phyloP scores from a whole-genome alignment of 1,140 invertebrate genomes.

The Helicoverpa zea region DNA sequence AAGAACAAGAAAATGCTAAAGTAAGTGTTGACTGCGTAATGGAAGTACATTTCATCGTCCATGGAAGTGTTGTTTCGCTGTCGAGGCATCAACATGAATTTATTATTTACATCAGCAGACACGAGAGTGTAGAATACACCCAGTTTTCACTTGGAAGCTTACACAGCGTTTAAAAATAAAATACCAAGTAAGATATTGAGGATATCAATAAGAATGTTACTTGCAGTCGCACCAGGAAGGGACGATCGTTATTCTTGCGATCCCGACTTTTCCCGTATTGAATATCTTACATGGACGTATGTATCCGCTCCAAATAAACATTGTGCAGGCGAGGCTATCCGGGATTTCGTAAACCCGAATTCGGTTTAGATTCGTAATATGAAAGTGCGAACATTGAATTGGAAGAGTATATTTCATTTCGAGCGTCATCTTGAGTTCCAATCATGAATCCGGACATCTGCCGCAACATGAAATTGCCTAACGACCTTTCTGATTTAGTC shows the following conservation, averaged over 20 bases:
- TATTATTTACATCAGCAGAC: conserved; percentile 2
- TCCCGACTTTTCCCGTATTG: conserved; percentile 53
- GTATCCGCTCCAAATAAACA: conserved; percentile 52
- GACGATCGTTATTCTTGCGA: conserved; percentile 50
- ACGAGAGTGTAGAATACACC: not conserved
- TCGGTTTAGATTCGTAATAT: conserved; percentile 6
- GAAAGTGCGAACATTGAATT: conserved; percentile 30
- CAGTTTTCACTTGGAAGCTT: not conserved
- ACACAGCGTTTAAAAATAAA: conserved; percentile 11
- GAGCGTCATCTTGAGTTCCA: not conserved
- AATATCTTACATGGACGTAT: conserved; percentile 58
- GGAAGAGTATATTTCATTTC: conserved; percentile 14
- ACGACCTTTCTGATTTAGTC: not conserved
- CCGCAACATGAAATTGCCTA: conserved; percentile 9
- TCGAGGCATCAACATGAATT: conserved; percentile 6
- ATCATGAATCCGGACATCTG: conserved; percentile 5
- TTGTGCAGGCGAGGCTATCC: conserved; percentile 15
- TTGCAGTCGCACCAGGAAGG: conserved; percentile 45
- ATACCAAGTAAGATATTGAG: conserved; percentile 19
- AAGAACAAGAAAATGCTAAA: not conserved
- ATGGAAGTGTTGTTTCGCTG: conserved; percentile 3
- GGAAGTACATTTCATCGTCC: conserved; percentile 1
- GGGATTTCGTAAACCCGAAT: conserved; percentile 24
- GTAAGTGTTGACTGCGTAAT: not conserved
- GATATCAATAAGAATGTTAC: conserved; percentile 34